Evolutionary conservation across 2,888 invertebrate genomes (phyloP).

Genomic region (Saturnia japonica): DNA sequence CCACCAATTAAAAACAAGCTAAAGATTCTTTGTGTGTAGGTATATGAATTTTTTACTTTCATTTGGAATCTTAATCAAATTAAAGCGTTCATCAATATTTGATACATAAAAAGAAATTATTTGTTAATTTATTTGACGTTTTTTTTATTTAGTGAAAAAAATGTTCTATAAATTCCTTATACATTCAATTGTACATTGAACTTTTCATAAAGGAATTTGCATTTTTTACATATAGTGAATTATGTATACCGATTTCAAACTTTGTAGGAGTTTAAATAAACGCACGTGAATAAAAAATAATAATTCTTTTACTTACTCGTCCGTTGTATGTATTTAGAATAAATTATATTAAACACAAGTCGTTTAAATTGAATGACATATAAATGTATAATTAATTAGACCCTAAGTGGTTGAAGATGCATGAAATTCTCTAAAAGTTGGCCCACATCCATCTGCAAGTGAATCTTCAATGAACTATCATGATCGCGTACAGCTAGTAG

Average conservation of each 20-base stretch:
- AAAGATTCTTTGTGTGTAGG: no score
- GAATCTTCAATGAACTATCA: conserved; percentile 57
- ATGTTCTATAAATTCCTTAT: not conserved
- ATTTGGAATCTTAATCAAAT: no score
- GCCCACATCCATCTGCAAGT: conserved; percentile 52
- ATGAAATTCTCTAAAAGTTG: conserved; percentile 50
- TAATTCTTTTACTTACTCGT: no score
- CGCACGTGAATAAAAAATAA: no score
- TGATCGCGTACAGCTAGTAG: conserved; percentile 24
- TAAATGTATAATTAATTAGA: not conserved
- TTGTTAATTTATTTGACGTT: no score
- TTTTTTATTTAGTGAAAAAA: no score
- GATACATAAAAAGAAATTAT: no score
- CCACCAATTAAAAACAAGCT: no score
- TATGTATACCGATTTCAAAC: no score
- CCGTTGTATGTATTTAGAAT: not conserved
- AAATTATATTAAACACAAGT: not conserved
- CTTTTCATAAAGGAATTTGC: not conserved
- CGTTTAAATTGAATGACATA: not conserved
- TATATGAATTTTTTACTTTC: no score
- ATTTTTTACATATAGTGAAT: not conserved
- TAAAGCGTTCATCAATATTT: no score
- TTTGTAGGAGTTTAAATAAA: no score
- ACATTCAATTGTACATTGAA: not conserved
- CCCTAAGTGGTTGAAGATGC: conserved; percentile 24